Evolutionary conservation across 2,888 invertebrate genomes (phyloP), one percentile per base, ranked within the genome.

Genomic region (Frankliniella intonsa): DNA sequence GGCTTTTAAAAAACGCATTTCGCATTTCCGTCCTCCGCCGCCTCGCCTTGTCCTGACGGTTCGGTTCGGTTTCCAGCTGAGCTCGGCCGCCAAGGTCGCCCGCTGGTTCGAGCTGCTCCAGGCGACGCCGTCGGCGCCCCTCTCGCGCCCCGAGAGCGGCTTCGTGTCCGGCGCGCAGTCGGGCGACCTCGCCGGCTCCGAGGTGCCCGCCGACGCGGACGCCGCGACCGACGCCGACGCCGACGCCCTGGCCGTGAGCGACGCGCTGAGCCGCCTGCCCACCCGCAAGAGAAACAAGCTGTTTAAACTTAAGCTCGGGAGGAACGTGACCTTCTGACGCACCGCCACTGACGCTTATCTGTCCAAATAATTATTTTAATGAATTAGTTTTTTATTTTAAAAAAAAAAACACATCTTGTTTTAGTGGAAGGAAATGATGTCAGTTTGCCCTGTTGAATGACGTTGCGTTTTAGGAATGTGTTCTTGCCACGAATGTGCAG

Each of bases 31-130:
- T n/a, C n/a, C n/a, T n/a, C n/a, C n/a, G n/a, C n/a, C n/a, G n/a
- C n/a, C n/a, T n/a, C n/a, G n/a, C n/a, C n/a, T n/a, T n/a, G n/a
- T n/a, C n/a, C n/a, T n/a, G n/a, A n/a, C 81, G 81, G 65, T 80
- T 81, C 27, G 81, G 49, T 82, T 80, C 62, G 38, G 50, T 83
- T 85, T 87, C 84, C 89, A 94, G 94, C 89, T 94, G 86, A 93
- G 93, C 85, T 92, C 94, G 82, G 91, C 92, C 84, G 94, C 94
- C 83, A 94, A 94, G 89, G 93, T 94, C 86, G 93, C 94, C 86
- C 91, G 94, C 81, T 95, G 94, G 94, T 94, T 95, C 87, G 93
- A 94, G 84, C 91, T 94, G 84, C 89, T 93, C 85, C 92, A 91
- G 27, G 85, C 87, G 49, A 90, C 91, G 17, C 88, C 90, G 25